A percentile compares a stretch with the other conserved stretches of the same genome.
These are phyloP conservation scores for Panthera leo DNA, from an alignment of 2,113 vertebrate species.

Conservation along the genomic window DNA sequence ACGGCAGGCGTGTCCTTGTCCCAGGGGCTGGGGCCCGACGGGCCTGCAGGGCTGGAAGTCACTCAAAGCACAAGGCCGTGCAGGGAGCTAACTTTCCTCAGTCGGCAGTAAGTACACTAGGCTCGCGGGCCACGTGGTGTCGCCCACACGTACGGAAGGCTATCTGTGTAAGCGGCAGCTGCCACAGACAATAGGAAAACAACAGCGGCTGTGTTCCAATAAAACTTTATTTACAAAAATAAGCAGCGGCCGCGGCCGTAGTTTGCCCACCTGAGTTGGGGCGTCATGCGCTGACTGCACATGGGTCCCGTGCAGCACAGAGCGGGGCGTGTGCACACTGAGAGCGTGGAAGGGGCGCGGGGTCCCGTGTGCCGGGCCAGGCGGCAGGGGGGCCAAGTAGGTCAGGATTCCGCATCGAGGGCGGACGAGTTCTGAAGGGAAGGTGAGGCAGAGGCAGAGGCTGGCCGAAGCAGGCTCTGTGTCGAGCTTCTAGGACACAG, in stretches of 20 bases:
- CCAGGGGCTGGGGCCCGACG: rapidly evolving
- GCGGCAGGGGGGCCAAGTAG: rapidly evolving
- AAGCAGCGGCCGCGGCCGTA: background rate
- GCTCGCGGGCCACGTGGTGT: rapidly evolving
- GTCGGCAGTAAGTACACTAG: background rate
- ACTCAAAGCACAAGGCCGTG: background rate
- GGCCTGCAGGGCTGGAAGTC: background rate
- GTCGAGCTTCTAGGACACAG: background rate
- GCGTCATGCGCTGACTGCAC: background rate
- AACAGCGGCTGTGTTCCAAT: background rate
- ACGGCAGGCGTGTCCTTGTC: background rate
- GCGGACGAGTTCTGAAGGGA: rapidly evolving
- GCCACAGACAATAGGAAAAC: background rate
- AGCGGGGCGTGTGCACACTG: background rate
- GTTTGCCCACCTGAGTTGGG: no score
- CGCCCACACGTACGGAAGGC: background rate
- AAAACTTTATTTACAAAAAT: background rate
- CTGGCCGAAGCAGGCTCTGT: background rate
- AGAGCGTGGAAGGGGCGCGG: background rate
- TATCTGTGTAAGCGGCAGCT: background rate
- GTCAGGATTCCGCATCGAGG: background rate
- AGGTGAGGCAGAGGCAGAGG: background rate
- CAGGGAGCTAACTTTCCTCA: background rate
- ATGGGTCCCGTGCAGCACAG: background rate
- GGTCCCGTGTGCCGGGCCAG: background rate